phyloP scores from a whole-genome alignment of 2,113 vertebrate genomes.

The Peromyscus maniculatus region DNA sequence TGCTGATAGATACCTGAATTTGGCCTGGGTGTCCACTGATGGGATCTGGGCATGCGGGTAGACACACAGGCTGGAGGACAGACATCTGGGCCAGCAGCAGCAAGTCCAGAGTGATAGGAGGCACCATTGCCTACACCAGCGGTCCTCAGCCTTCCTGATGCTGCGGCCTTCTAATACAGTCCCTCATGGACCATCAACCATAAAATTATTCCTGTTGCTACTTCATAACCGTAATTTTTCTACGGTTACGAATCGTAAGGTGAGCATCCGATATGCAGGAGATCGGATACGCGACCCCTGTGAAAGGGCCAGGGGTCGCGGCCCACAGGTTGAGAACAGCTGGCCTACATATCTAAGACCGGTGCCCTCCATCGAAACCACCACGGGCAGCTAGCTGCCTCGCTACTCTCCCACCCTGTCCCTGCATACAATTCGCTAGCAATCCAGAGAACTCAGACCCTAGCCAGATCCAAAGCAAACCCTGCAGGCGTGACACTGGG shows the following conservation, averaged over 20 bases:
- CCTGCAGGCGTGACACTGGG: not conserved
- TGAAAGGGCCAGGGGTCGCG: not conserved
- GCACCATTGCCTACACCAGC: fast-evolving
- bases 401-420: no score
- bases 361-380: not conserved
- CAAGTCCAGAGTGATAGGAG: not conserved
- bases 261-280: not conserved
- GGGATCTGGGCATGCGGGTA: not conserved
- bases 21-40: not conserved
- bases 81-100: not conserved
- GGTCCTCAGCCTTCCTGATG: not conserved
- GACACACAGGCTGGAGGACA: not conserved
- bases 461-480: not conserved
- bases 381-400: fast-evolving
- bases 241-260: not conserved
- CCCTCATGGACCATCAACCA: not conserved
- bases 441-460: fast-evolving
- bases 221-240: not conserved
- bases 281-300: not conserved
- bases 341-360: no score
- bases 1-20: fast-evolving
- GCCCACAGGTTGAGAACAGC: not conserved
- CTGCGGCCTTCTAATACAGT: not conserved
- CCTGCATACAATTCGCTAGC: not conserved
- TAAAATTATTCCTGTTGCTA: not conserved